Percentiles rank a stretch among this genome's conserved stretches.
Conservation (phyloP, 2,797 vertebrate species). For the Holocentrus rufus region DNA sequence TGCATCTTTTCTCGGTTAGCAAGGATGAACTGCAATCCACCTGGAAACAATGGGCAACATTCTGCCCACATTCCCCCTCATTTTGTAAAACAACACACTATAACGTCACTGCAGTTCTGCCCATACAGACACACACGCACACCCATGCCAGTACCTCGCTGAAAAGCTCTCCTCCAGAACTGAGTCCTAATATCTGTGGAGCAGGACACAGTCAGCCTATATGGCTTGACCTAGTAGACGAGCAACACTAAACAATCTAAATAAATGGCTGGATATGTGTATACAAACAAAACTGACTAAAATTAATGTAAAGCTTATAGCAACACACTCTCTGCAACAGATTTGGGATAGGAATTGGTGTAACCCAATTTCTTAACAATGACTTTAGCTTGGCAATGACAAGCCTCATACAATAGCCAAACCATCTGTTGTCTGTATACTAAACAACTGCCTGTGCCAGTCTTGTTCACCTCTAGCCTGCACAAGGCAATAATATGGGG, state of each 20-base stretch:
- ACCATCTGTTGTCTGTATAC: slow-evolving; percentile 71
- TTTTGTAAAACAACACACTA: slow-evolving; percentile 67
- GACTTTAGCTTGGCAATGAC: slow-evolving; percentile 51
- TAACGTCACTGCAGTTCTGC: slow-evolving; percentile 63
- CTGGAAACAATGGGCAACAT: slow-evolving; percentile 59
- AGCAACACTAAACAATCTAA: slow-evolving; percentile 13
- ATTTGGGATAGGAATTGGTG: slow-evolving; percentile 48
- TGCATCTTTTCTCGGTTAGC: slow-evolving; percentile 58
- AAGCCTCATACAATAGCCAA: slow-evolving; percentile 60
- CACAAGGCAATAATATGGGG: slow-evolving; percentile 51
- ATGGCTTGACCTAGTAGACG: slow-evolving; percentile 20
- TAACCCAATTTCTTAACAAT: slow-evolving; percentile 66
- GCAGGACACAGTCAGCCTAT: slow-evolving; percentile 65
- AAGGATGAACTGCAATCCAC: slow-evolving; percentile 57
- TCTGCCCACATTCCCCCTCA: slow-evolving; percentile 66
- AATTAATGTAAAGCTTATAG: neutral
- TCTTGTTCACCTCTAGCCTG: slow-evolving; percentile 41
- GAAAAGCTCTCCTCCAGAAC: slow-evolving; percentile 84
- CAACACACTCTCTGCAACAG: slow-evolving; percentile 23
- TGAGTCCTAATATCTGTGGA: slow-evolving; percentile 84
- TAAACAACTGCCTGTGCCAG: slow-evolving; percentile 57
- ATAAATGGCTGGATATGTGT: neutral
- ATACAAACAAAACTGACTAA: neutral
- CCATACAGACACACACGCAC: slow-evolving; percentile 36
- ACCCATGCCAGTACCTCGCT: slow-evolving; percentile 84